Conservation (phyloP, 2,113 vertebrate species). For the Micronycteris hirsuta region DNA sequence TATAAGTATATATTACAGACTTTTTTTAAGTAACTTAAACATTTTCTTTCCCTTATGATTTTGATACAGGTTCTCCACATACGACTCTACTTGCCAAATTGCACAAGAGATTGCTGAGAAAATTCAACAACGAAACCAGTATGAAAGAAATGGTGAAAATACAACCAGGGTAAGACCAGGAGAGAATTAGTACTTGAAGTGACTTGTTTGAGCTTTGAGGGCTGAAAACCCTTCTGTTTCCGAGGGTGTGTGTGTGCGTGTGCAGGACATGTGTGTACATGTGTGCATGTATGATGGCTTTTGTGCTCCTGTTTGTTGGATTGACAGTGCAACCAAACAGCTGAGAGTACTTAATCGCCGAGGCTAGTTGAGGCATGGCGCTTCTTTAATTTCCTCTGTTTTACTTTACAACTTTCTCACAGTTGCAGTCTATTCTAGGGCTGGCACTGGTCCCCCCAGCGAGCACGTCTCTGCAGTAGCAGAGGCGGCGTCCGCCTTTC, state of each 20-base stretch:
- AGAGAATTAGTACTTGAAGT: accelerated
- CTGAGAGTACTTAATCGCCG: not conserved
- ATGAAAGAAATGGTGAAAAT: constrained; percentile 90
- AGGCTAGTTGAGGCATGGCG: not conserved
- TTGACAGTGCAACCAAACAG: not conserved
- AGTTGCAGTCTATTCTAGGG: not conserved
- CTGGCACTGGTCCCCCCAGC: not conserved
- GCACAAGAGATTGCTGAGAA: constrained; percentile 94
- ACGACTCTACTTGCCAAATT: constrained; percentile 89
- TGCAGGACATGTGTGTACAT: not conserved
- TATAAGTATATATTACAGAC: not conserved
- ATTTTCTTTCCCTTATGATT: not conserved
- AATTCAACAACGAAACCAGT: constrained; percentile 90
- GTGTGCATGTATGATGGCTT: not conserved
- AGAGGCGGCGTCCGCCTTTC: not conserved
- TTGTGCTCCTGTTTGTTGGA: not conserved
- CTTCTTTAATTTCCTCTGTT: not conserved
- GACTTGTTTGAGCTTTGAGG: not conserved
- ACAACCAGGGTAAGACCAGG: constrained; percentile 85
- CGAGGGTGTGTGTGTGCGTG: not conserved
- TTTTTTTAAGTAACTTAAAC: not conserved
- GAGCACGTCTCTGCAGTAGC: not conserved
- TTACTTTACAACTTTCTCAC: not conserved
- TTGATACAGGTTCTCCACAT: constrained; percentile 86
- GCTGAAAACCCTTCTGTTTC: not conserved